A percentile compares a stretch with the other conserved stretches of the same genome.
Evolutionary conservation across 2,113 vertebrate species (phyloP).

Genomic region (Euleptes europaea): DNA sequence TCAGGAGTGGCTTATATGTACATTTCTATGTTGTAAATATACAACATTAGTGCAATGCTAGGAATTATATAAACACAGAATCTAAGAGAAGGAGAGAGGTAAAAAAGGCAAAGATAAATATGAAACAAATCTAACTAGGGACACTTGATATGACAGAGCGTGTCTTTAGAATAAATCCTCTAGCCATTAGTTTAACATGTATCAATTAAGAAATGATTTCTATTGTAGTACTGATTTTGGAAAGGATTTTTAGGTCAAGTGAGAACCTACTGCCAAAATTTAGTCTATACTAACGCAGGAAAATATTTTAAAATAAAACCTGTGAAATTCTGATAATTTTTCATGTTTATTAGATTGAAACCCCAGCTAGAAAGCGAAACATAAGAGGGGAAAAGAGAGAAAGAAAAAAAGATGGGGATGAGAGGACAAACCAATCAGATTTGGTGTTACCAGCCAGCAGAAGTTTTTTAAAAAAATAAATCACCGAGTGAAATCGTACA

Average conservation of each 20-base stretch:
- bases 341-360: slow-evolving; percentile 68
- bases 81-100: slow-evolving; percentile 7
- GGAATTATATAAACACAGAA: slow-evolving; percentile 1
- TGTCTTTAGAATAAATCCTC: slow-evolving; percentile 32
- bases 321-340: slow-evolving; percentile 50
- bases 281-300: slow-evolving; percentile 12
- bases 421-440: slow-evolving; percentile 73
- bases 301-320: slow-evolving; percentile 41
- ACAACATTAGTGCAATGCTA: neutral
- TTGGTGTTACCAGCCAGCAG: slow-evolving; percentile 70
- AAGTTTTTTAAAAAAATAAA: slow-evolving; percentile 64
- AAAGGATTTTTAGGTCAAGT: slow-evolving; percentile 48
- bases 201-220: slow-evolving; percentile 19
- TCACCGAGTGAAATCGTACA: slow-evolving; percentile 76
- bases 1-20: neutral
- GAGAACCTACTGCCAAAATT: neutral
- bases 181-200: slow-evolving; percentile 35
- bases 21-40: neutral
- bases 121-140: slow-evolving; percentile 28
- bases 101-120: slow-evolving; percentile 47
- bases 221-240: slow-evolving; percentile 43
- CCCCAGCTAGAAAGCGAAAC: slow-evolving; percentile 66
- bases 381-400: slow-evolving; percentile 53
- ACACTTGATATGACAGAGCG: slow-evolving; percentile 23
- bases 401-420: slow-evolving; percentile 69